Evolutionary conservation across 2,888 invertebrate genomes (phyloP), one percentile per base, ranked within the genome.

Genomic region (Harpagoxenus sublaevis): DNA sequence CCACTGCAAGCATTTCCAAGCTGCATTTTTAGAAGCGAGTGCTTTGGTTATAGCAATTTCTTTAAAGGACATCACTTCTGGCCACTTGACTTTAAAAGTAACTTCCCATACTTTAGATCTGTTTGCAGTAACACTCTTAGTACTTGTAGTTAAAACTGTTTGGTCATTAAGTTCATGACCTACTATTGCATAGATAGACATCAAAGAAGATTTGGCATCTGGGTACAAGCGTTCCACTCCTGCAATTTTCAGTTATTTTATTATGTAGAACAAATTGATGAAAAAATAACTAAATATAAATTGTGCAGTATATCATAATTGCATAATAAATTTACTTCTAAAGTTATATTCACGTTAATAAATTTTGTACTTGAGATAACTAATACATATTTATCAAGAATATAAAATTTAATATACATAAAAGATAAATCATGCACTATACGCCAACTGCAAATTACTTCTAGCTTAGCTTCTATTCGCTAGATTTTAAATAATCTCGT

Each of bases 41-140:
- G 95, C 95, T 94, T 97, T 97, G 60, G 95, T 96, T 87, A 93
- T 87, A 12, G 95, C 96, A 86, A 93, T 93, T 94, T 95, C 94
- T 89, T n/a, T 96, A 95, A 97, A 96, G 88, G 95, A 95, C 10
- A 94, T 94, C 73, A 95, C 94, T 89, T 96, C 95, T 0, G 97
- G 97, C 97, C 97, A 97, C 53, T 94, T 92, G 86, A 97, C 94
- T 0, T 94, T 90, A 84, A 96, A 96, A 18, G 94, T 96, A 87
- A 96, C 96, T 0, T 92, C 94, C 97, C 97, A 97, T 8, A 9
- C 0, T 31, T 65, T n/a, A 48, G 60, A n/a, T n/a, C 1, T 45
- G 2, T 81, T 78, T 28, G 9, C 5, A 9, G 18, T 28, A 45
- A 60, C 0, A 0, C 0, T 10, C 0, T 39, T 60, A 28, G 0